These are phyloP conservation scores for Hydrophis major DNA, from an alignment of 2,797 vertebrate genomes.

Conservation along the genomic window DNA sequence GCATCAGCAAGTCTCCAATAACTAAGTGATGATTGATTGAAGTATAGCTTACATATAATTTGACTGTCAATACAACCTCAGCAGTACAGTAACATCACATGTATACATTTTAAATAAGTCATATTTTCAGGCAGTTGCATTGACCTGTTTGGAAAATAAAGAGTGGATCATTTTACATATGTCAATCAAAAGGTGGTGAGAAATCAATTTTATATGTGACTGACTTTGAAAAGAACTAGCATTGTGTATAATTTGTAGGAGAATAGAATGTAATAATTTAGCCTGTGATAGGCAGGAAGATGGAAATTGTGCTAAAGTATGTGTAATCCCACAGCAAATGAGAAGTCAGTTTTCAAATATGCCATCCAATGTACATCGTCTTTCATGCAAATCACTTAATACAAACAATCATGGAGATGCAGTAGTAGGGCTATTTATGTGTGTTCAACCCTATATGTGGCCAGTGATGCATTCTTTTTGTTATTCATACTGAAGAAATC, in stretches of 20 bases:
- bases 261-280: slow-evolving; percentile 14
- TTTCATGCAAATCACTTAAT: neutral
- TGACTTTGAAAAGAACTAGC: slow-evolving; percentile 22
- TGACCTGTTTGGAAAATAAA: slow-evolving; percentile 23
- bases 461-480: neutral
- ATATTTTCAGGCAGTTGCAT: slow-evolving; percentile 37
- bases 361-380: neutral
- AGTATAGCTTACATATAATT: slow-evolving; percentile 50
- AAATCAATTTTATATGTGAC: slow-evolving; percentile 32
- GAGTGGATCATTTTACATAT: slow-evolving; percentile 33
- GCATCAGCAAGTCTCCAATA: slow-evolving; percentile 52
- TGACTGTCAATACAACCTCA: slow-evolving; percentile 49
- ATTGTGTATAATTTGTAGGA: slow-evolving; percentile 14
- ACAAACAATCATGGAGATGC: neutral
- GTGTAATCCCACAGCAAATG: neutral
- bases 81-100: slow-evolving; percentile 15
- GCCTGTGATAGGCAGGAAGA: neutral
- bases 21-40: slow-evolving; percentile 39
- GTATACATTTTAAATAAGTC: slow-evolving; percentile 51
- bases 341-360: neutral
- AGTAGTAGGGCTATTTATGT: neutral
- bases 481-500: neutral
- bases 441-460: neutral
- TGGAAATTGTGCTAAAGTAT: slow-evolving; percentile 14
- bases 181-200: slow-evolving; percentile 30